These are phyloP conservation scores for Ricordea florida DNA, from an alignment of 92 coral and sea anemone genomes.

Conservation along the genomic window DNA sequence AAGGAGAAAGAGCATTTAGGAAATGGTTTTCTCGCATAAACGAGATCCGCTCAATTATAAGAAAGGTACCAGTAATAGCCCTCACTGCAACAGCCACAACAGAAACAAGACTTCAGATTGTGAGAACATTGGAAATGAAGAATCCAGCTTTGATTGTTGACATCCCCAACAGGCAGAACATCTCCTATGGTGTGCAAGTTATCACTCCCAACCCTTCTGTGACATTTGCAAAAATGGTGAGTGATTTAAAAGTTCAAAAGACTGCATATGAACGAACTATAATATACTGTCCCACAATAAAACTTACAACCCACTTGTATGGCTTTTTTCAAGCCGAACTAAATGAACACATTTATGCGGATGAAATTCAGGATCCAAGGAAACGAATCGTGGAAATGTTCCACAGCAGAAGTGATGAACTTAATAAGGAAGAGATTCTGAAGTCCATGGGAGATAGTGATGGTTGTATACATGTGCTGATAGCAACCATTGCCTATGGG, in stretches of 20 bases:
- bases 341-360: constrained; percentile 11
- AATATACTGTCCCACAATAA: constrained; percentile 44
- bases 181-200: constrained; percentile 37
- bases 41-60: constrained; percentile 38
- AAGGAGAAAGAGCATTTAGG: constrained; percentile 47
- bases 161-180: constrained; percentile 39
- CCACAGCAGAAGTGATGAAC: constrained; percentile 60
- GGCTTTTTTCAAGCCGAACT: constrained; percentile 37
- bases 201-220: constrained; percentile 21
- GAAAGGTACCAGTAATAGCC: constrained; percentile 26
- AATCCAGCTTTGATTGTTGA: neutral
- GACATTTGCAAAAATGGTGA: constrained; percentile 19
- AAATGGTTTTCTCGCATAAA: constrained; percentile 60
- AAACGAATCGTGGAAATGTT: constrained; percentile 76
- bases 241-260: constrained; percentile 28
- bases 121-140: constrained; percentile 39
- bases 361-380: no score
- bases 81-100: constrained; percentile 62
- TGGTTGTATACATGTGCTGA: constrained; percentile 30
- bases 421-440: no score
- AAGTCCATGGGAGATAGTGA: no score
- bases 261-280: constrained; percentile 20
- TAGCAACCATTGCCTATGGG: constrained; percentile 69
- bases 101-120: constrained; percentile 23
- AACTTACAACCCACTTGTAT: constrained; percentile 9